These are phyloP conservation scores for Gila orcuttii DNA, from an alignment of 2,113 vertebrate genomes.

Conservation along the genomic window DNA sequence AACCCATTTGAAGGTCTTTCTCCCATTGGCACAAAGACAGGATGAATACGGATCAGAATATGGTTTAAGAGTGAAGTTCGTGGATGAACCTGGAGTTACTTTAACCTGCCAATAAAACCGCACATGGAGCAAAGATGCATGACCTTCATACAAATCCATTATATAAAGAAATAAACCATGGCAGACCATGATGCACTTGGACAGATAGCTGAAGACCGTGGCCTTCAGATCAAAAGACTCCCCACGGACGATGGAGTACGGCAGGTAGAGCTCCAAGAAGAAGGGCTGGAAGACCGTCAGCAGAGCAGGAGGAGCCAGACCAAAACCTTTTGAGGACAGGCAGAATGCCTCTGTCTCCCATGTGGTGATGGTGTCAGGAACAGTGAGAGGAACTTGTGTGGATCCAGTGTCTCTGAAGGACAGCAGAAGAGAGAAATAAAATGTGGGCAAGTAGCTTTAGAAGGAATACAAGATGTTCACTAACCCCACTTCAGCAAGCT, in stretches of 20 bases:
- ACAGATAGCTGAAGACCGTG: too few relatives aligned
- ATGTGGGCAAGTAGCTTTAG: background rate
- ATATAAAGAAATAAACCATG: too few relatives aligned
- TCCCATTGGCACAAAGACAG: too few relatives aligned
- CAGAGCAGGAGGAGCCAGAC: constrained; percentile 77
- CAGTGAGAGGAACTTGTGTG: constrained; percentile 68
- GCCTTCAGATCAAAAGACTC: too few relatives aligned
- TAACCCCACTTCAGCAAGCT: constrained; percentile 78
- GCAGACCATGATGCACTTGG: too few relatives aligned
- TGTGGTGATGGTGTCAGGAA: constrained; percentile 87
- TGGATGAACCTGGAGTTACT: too few relatives aligned
- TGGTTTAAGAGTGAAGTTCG: too few relatives aligned
- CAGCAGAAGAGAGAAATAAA: background rate
- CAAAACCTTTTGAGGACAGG: constrained; percentile 78
- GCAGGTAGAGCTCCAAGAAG: constrained; percentile 84
- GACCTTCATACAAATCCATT: too few relatives aligned
- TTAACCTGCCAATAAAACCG: too few relatives aligned
- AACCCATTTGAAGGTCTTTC: too few relatives aligned
- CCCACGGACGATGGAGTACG: constrained; percentile 84
- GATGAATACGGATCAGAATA: too few relatives aligned
- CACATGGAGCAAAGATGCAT: too few relatives aligned
- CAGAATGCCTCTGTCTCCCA: constrained; percentile 87
- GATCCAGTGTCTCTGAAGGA: constrained; percentile 74
- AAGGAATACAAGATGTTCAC: constrained; percentile 44
- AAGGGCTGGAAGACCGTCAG: constrained; percentile 85